These are phyloP conservation scores for Diorhabda sublineata DNA, from an alignment of 1,140 invertebrate species.

Conservation along the genomic window DNA sequence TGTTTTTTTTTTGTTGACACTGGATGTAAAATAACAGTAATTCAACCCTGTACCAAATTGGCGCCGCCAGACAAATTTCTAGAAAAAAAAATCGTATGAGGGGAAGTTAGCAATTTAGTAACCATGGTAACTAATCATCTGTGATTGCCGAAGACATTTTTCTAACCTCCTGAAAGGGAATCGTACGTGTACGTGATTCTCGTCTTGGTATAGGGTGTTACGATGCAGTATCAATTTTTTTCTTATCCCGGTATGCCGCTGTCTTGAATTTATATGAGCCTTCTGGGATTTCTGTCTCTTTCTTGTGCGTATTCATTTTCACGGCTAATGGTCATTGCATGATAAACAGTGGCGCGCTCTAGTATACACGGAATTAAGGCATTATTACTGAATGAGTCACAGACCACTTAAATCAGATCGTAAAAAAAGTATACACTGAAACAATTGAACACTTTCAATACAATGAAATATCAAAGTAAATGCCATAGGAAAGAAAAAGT, in stretches of 20 bases:
- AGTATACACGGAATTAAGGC: slow-evolving; percentile 4
- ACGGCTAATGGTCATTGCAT: slow-evolving; percentile 10
- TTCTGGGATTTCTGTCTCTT: slow-evolving; percentile 1
- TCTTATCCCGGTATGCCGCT: background rate
- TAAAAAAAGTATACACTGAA: too few species aligned
- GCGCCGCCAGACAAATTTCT: slow-evolving; percentile 3
- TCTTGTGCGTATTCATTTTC: slow-evolving; percentile 14
- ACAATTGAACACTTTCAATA: too few species aligned
- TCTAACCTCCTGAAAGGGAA: background rate
- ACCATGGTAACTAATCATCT: slow-evolving; percentile 16
- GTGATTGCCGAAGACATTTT: slow-evolving; percentile 13
- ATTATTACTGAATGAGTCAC: background rate
- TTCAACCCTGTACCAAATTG: background rate
- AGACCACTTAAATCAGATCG: too few species aligned
- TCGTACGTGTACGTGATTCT: slow-evolving; percentile 8
- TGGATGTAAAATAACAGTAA: background rate
- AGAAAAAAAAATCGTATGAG: slow-evolving; percentile 6
- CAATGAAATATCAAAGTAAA: too few species aligned
- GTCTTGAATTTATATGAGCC: slow-evolving; percentile 15
- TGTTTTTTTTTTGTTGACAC: too few species aligned
- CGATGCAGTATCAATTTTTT: slow-evolving; percentile 8
- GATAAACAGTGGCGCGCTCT: slow-evolving; percentile 2
- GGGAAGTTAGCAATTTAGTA: slow-evolving; percentile 15
- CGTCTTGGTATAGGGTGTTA: background rate
- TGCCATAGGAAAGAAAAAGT: too few species aligned